A percentile compares a stretch with the other conserved stretches of the same genome.
Evolutionary conservation across 2,113 vertebrate species (phyloP).

Genomic region (Mionectes macconnelli): DNA sequence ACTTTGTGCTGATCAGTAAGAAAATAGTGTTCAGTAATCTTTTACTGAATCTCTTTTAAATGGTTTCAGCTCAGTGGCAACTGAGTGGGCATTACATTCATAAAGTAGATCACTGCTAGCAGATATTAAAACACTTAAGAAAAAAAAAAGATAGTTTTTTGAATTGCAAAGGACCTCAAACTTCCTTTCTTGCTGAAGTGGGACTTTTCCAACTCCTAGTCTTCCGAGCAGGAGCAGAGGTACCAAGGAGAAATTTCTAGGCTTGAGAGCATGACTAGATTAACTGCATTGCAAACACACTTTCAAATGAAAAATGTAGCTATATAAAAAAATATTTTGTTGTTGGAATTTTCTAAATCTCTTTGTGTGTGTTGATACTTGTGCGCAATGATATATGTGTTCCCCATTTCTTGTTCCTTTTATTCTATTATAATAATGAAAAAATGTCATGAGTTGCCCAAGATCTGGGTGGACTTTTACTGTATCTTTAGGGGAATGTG

Average conservation of each 20-base stretch:
- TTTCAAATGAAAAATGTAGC: background rate
- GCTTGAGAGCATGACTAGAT: background rate
- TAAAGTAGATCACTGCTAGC: constrained; percentile 53
- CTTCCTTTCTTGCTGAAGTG: background rate
- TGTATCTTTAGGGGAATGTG: background rate
- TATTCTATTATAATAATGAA: background rate
- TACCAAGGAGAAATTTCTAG: background rate
- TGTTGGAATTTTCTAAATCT: background rate
- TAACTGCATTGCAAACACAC: background rate
- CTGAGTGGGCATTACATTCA: constrained; percentile 28
- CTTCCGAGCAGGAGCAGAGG: background rate
- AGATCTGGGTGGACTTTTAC: background rate
- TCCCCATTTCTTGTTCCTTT: background rate
- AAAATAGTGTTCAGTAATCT: constrained; percentile 53
- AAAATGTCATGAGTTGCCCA: background rate
- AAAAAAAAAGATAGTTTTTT: background rate
- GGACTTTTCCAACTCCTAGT: background rate
- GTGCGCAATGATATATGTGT: background rate
- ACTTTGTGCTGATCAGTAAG: constrained; percentile 66
- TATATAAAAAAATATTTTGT: background rate
- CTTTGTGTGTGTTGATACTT: background rate
- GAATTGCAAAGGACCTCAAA: constrained; percentile 14
- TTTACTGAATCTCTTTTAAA: constrained; percentile 50
- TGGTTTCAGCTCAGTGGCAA: constrained; percentile 41
- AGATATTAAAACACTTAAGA: background rate